phyloP scores from a whole-genome alignment of 2,113 vertebrate species.

The Polyodon spathula region DNA sequence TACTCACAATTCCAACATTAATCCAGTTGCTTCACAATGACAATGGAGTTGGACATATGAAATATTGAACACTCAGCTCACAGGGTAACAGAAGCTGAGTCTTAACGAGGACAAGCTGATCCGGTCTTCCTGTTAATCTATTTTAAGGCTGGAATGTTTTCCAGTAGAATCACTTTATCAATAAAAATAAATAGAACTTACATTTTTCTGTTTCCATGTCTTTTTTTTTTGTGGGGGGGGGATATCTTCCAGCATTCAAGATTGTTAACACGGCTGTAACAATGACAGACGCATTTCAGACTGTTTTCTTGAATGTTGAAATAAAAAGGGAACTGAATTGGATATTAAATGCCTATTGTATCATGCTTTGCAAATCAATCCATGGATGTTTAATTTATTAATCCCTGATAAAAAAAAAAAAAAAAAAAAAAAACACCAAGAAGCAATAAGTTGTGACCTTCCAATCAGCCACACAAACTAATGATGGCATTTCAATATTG shows the following conservation, averaged over 20 bases:
- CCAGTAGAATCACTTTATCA: conserved; percentile 4
- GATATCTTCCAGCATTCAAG: neutral
- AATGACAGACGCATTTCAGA: no score
- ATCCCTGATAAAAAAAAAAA: no score
- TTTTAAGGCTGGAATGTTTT: conserved; percentile 6
- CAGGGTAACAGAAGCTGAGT: conserved; percentile 14
- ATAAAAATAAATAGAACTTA: conserved; percentile 1
- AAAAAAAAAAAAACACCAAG: no score
- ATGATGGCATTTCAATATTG: no score
- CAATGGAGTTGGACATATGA: conserved; percentile 11
- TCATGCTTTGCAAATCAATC: no score
- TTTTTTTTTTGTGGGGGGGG: conserved; percentile 14
- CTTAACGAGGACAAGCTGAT: neutral
- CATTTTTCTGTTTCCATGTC: conserved; percentile 14
- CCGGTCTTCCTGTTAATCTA: neutral
- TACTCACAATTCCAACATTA: no score
- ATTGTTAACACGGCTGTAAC: neutral
- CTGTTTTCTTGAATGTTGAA: no score
- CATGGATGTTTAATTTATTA: no score
- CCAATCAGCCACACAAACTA: no score
- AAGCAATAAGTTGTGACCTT: no score
- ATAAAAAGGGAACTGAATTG: no score
- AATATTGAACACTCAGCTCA: conserved; percentile 19
- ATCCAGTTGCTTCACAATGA: conserved; percentile 17
- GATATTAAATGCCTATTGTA: no score